phyloP scores from a whole-genome alignment of 30 jellyfish, hydroid and myxozoan species.

The Aurelia sp. region DNA sequence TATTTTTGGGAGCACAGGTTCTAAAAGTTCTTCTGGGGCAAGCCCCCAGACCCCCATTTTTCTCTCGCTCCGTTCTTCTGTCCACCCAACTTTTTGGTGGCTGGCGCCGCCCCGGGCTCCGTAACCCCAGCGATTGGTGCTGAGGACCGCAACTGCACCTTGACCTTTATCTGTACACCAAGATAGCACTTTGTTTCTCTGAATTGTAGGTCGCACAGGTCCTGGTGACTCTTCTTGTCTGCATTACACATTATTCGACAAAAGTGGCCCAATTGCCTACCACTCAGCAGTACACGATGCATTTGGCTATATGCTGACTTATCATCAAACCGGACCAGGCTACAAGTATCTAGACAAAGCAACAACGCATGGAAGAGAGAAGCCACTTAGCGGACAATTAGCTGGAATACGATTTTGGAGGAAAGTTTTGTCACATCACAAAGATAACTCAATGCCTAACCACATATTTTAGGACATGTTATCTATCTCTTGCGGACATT shows the following conservation, averaged over 20 bases:
- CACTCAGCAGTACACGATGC: conserved; percentile 82
- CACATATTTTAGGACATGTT: too few species aligned
- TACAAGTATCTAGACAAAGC: conserved; percentile 66
- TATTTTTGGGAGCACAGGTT: too few species aligned
- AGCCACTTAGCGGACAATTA: conserved; percentile 58
- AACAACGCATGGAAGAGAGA: conserved; percentile 18
- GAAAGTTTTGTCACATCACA: conserved; percentile 22
- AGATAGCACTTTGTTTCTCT: background rate
- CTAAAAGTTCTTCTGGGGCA: too few species aligned
- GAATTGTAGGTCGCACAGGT: conserved; percentile 69
- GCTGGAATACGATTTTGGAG: conserved; percentile 73
- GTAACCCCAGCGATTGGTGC: too few species aligned
- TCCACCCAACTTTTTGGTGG: too few species aligned
- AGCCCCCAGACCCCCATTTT: too few species aligned
- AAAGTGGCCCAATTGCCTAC: conserved; percentile 65
- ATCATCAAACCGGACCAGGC: conserved; percentile 68
- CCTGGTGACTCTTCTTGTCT: conserved; percentile 63
- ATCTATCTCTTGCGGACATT: background rate
- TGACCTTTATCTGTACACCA: too few species aligned
- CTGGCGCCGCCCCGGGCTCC: too few species aligned
- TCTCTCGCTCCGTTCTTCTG: too few species aligned
- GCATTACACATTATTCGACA: conserved; percentile 54
- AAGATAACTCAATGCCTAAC: too few species aligned
- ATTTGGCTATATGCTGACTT: conserved; percentile 47
- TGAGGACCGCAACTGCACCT: too few species aligned